Conservation (phyloP, 1,140 invertebrate genomes). For the Uloborus diversus region DNA sequence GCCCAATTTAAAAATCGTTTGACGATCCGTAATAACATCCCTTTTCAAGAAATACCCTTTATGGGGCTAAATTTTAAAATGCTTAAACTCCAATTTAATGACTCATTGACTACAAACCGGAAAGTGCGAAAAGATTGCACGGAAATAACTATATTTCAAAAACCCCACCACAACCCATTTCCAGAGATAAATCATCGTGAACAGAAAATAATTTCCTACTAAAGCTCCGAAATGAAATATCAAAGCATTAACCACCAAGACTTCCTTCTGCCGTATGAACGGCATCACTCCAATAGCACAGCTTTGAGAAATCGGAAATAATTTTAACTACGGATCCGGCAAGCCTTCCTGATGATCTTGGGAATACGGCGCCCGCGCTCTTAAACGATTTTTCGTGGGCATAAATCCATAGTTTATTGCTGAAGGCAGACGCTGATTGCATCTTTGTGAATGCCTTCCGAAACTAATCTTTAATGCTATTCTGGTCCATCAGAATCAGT, state of each 20-base stretch:
- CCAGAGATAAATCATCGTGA: too few species aligned
- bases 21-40: too few species aligned
- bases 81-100: too few species aligned
- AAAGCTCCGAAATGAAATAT: background rate
- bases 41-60: too few species aligned
- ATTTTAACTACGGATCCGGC: constrained; percentile 10
- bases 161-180: too few species aligned
- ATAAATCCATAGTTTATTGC: constrained; percentile 54
- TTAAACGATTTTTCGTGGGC: constrained; percentile 53
- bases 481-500: constrained; percentile 47
- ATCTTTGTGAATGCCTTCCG: constrained; percentile 1
- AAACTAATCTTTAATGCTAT: constrained; percentile 55
- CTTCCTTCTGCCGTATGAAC: background rate
- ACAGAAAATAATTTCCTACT: too few species aligned
- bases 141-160: too few species aligned
- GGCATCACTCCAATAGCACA: constrained; percentile 26
- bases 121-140: too few species aligned
- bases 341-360: constrained; percentile 22
- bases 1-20: too few species aligned
- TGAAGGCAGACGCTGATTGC: constrained; percentile 45
- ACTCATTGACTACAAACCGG: too few species aligned
- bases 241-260: background rate
- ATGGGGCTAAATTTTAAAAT: too few species aligned
- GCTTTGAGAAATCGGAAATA: constrained; percentile 4
- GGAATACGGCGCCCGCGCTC: background rate